phyloP scores from a whole-genome alignment of 1,140 invertebrate species.

The Grapholita molesta region DNA sequence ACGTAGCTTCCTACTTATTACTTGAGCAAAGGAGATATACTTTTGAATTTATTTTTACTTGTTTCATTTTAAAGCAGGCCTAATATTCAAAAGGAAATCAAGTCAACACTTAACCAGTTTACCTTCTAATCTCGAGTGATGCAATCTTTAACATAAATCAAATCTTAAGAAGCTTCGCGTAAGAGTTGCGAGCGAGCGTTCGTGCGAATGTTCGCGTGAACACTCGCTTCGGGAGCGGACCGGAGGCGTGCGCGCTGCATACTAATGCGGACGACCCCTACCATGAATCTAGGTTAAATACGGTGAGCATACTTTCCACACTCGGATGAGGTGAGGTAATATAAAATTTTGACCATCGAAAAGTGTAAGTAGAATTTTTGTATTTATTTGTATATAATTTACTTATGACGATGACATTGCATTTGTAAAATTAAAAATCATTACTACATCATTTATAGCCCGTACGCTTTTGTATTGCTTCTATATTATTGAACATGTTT shows the following conservation, averaged over 20 bases:
- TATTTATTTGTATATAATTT: no score
- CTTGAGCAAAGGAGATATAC: neutral
- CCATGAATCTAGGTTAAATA: neutral
- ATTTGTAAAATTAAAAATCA: no score
- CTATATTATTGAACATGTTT: neutral
- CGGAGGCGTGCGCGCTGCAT: constrained; percentile 37
- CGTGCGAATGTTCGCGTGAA: constrained; percentile 23
- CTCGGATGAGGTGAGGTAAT: neutral
- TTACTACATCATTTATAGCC: no score
- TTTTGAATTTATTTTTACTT: neutral
- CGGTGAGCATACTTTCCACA: neutral
- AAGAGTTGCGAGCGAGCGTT: neutral
- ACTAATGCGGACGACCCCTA: constrained; percentile 28
- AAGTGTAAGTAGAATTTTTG: neutral
- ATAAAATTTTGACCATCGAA: no score
- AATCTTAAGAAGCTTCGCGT: neutral
- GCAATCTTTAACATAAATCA: neutral
- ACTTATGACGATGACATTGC: no score
- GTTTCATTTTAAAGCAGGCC: neutral
- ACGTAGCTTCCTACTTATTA: no score
- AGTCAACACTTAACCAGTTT: neutral
- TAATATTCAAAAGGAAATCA: no score
- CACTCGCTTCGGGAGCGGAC: constrained; percentile 25
- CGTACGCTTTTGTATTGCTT: no score
- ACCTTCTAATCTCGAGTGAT: neutral